Conservation (phyloP, 2,113 vertebrate genomes). For the Myxocyprinus asiaticus region DNA sequence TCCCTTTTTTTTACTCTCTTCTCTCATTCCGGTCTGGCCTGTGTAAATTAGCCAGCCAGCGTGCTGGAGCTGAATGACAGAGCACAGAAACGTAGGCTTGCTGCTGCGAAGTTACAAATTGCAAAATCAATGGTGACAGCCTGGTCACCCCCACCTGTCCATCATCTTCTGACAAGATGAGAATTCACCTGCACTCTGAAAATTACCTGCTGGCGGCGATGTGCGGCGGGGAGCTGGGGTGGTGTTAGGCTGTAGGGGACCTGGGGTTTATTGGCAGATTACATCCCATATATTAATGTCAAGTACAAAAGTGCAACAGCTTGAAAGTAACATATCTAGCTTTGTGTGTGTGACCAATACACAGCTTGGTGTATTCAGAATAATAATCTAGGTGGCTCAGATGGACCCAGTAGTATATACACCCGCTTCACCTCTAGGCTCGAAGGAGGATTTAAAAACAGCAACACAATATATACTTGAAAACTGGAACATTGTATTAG, state of each 20-base stretch:
- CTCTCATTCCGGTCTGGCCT: not conserved
- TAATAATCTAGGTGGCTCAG: too few relatives aligned
- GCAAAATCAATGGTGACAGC: conserved; percentile 39
- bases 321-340: too few relatives aligned
- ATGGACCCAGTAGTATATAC: too few relatives aligned
- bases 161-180: conserved; percentile 45
- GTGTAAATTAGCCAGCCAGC: conserved; percentile 8
- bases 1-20: not conserved
- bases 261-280: conserved; percentile 19
- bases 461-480: too few relatives aligned
- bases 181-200: conserved; percentile 39
- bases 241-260: not conserved
- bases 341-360: too few relatives aligned
- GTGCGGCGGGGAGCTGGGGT: not conserved
- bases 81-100: not conserved
- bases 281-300: not conserved
- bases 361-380: too few relatives aligned
- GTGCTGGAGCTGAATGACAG: not conserved
- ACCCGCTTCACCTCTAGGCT: too few relatives aligned
- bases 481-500: too few relatives aligned
- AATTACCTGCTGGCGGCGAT: conserved; percentile 25
- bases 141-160: conserved; percentile 38
- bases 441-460: too few relatives aligned
- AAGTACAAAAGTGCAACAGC: too few relatives aligned
- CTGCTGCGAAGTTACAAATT: conserved; percentile 21